These are phyloP conservation scores for Scrobipalpa atriplicella DNA, from an alignment of 2,888 invertebrate genomes.

Conservation along the genomic window DNA sequence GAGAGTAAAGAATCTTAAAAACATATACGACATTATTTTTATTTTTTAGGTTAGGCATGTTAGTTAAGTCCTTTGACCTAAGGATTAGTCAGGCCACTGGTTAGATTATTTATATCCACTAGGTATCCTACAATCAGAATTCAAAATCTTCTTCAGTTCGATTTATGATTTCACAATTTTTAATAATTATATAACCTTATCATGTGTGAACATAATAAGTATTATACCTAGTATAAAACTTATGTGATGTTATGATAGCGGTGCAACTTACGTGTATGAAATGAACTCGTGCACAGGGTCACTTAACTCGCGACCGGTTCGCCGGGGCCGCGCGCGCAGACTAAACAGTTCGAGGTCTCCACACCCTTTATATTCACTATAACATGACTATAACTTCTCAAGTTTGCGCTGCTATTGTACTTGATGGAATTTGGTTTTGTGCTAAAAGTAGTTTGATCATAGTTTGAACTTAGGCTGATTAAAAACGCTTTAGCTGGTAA, in stretches of 20 bases:
- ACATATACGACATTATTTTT: no score
- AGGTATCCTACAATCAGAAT: no score
- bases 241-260: neutral
- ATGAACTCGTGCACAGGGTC: constrained; percentile 43
- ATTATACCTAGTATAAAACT: no score
- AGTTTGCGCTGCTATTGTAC: neutral
- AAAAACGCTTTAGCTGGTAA: neutral
- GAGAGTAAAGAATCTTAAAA: no score
- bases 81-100: no score
- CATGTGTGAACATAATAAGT: no score
- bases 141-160: no score
- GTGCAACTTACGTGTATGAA: constrained; percentile 56
- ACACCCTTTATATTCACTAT: constrained; percentile 67
- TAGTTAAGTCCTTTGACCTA: no score
- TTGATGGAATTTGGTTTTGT: neutral
- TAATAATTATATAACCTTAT: no score
- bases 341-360: constrained; percentile 73
- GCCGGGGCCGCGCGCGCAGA: constrained; percentile 62
- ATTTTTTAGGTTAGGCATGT: no score
- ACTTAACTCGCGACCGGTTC: constrained; percentile 61
- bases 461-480: neutral
- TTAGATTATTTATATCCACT: no score
- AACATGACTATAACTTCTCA: constrained; percentile 57
- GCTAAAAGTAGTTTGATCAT: neutral
- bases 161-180: no score